phyloP scores from a whole-genome alignment of 1,140 invertebrate species.

The Neodiprion lecontei region DNA sequence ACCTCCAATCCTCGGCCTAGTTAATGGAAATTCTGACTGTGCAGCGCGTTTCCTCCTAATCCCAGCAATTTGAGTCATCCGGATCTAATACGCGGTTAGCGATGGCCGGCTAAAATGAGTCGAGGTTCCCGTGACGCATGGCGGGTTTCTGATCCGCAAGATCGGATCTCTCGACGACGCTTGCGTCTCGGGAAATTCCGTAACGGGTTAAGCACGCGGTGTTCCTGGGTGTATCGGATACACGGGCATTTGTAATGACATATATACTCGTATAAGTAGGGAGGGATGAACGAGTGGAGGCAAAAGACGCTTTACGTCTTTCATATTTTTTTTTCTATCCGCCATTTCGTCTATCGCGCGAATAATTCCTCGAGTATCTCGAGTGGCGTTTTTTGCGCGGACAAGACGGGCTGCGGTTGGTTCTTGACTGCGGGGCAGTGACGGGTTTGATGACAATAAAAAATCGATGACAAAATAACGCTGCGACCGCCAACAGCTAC shows the following conservation, averaged over 20 bases:
- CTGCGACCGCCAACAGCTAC: slow-evolving; percentile 28
- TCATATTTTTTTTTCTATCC: background rate
- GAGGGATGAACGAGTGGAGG: no score
- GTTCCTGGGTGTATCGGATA: no score
- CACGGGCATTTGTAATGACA: no score
- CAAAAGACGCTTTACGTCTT: background rate
- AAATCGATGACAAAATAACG: slow-evolving; percentile 55
- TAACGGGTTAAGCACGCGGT: no score
- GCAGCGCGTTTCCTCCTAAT: background rate
- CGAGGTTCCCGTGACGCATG: background rate
- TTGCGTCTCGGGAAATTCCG: no score
- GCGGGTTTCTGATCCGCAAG: background rate
- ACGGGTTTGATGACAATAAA: slow-evolving; percentile 24
- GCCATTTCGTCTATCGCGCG: background rate
- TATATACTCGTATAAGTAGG: no score
- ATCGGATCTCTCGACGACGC: background rate
- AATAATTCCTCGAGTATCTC: background rate
- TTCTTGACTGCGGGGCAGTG: background rate
- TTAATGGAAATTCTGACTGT: slow-evolving; percentile 40
- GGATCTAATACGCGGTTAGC: background rate
- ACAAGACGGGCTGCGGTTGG: background rate
- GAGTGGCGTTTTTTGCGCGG: background rate
- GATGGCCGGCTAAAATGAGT: background rate
- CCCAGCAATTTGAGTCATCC: background rate
- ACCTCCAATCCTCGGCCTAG: slow-evolving; percentile 55